A percentile compares a stretch with the other conserved stretches of the same genome.
phyloP scores from a whole-genome alignment of 2,797 vertebrate species.

The Gymnothorax reevesii region DNA sequence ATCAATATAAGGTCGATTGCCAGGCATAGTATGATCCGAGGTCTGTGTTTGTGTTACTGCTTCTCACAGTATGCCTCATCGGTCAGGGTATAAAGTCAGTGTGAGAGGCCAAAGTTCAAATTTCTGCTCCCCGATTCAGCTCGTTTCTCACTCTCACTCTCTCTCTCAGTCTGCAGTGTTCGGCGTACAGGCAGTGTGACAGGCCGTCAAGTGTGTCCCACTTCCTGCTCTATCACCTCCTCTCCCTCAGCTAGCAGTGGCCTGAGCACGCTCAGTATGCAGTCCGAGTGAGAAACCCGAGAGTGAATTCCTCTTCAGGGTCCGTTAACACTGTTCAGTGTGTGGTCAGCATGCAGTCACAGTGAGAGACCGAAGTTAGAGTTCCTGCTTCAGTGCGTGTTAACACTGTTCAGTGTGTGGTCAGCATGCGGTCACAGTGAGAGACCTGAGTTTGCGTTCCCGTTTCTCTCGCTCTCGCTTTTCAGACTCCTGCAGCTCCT shows the following conservation, averaged over 20 bases:
- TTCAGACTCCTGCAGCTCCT: slow-evolving; percentile 59
- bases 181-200: neutral
- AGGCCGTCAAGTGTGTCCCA: too few species aligned
- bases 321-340: neutral
- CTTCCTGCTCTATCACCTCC: slow-evolving; percentile 38
- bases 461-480: slow-evolving; percentile 56
- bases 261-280: neutral
- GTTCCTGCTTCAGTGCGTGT: slow-evolving; percentile 47
- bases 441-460: slow-evolving; percentile 74
- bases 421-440: neutral
- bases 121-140: slow-evolving; percentile 45
- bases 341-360: neutral
- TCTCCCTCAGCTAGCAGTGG: neutral
- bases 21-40: neutral
- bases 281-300: slow-evolving; percentile 71
- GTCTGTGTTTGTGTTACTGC: too few species aligned
- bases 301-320: slow-evolving; percentile 53
- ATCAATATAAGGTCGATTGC: neutral
- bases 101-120: slow-evolving; percentile 72
- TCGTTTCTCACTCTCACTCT: slow-evolving; percentile 18
- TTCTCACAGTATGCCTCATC: too few species aligned
- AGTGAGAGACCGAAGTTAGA: slow-evolving; percentile 71
- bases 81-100: neutral
- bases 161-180: slow-evolving; percentile 46
- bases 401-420: neutral